Conservation (phyloP, 2,888 invertebrate genomes). For the Andrena flavipes region DNA sequence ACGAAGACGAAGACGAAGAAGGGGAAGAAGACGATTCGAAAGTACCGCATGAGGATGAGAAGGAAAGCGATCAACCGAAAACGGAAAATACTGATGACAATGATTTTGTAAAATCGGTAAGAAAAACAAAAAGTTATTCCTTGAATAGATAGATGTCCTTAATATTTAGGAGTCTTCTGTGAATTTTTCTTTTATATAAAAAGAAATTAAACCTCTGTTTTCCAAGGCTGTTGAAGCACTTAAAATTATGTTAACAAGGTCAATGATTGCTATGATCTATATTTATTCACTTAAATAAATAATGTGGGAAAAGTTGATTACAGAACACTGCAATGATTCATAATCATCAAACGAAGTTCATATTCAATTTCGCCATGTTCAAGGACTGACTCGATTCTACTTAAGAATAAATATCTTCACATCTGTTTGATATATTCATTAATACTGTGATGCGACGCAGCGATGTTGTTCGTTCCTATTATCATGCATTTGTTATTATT, state of each 20-base stretch:
- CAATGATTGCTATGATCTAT: neutral
- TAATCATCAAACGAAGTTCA: neutral
- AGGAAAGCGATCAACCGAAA: constrained; percentile 56
- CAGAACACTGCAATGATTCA: neutral
- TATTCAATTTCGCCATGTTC: constrained; percentile 12
- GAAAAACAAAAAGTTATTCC: constrained; percentile 52
- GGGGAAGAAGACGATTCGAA: constrained; percentile 78
- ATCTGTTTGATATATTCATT: constrained; percentile 24
- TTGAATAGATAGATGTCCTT: constrained; percentile 51
- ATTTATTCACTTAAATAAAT: neutral
- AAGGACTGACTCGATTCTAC: constrained; percentile 38
- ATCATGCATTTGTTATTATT: constrained; percentile 35
- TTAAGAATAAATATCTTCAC: constrained; percentile 10
- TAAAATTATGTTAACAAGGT: neutral
- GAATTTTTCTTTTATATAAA: constrained; percentile 51
- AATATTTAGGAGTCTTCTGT: constrained; percentile 69
- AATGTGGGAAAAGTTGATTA: neutral
- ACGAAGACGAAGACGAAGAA: constrained; percentile 78
- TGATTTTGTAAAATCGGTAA: constrained; percentile 74
- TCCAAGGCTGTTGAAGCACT: neutral
- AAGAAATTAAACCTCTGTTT: neutral
- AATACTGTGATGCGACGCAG: constrained; percentile 23
- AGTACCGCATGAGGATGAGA: constrained; percentile 71
- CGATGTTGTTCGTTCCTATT: constrained; percentile 29
- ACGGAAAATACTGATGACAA: constrained; percentile 66